A percentile compares a stretch with the other conserved stretches of the same genome.
Conservation (phyloP, 1,140 invertebrate species). For the Limonius californicus region DNA sequence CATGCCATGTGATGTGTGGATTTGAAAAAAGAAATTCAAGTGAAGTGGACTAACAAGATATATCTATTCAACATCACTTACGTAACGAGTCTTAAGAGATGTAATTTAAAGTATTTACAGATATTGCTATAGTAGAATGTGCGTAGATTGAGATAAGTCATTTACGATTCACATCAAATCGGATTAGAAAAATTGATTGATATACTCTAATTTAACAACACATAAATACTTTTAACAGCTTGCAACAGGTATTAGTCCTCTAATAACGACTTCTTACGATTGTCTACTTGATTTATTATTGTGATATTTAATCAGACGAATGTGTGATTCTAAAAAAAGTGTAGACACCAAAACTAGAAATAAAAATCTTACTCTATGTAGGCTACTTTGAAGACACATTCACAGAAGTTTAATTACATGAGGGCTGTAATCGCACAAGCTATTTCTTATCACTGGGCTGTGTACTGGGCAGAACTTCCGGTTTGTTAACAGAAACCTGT, state of each 20-base stretch:
- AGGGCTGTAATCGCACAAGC: too few relatives aligned
- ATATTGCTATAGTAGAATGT: conserved; percentile 7
- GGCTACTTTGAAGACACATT: not conserved
- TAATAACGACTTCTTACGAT: conserved; percentile 8
- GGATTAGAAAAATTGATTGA: conserved; percentile 12
- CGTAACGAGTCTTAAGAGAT: not conserved
- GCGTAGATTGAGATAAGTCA: conserved; percentile 6
- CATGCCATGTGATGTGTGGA: too few relatives aligned
- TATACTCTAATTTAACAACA: conserved; percentile 9
- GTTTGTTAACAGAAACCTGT: not conserved
- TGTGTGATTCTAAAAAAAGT: not conserved
- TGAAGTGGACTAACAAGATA: too few relatives aligned
- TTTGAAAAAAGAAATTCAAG: too few relatives aligned
- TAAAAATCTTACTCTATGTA: not conserved
- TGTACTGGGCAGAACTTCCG: too few relatives aligned
- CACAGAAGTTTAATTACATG: not conserved
- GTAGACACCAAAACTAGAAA: not conserved
- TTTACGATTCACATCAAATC: conserved; percentile 1
- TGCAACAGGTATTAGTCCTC: not conserved
- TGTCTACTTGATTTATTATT: conserved; percentile 13
- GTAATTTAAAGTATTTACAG: not conserved
- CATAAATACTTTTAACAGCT: not conserved
- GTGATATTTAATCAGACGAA: conserved; percentile 12
- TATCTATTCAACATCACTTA: not conserved
- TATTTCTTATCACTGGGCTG: too few relatives aligned